A percentile compares a stretch with the other conserved stretches of the same genome.
phyloP scores from a whole-genome alignment of 2,113 vertebrate genomes.

The Phalacrocorax aristotelis region DNA sequence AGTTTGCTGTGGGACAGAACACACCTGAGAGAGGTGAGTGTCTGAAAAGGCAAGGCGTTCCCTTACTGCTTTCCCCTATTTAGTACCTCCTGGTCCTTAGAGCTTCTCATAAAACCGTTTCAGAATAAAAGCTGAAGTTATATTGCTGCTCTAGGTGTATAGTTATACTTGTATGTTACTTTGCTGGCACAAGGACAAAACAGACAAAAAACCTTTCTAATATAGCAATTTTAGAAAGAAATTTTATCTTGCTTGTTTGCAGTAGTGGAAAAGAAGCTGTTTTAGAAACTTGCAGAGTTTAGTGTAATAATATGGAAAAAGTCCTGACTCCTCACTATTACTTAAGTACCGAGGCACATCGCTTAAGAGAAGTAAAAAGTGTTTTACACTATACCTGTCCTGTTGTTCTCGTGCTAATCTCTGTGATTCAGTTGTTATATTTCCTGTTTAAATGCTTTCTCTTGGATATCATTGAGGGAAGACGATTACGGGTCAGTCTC shows the following conservation, averaged over 20 bases:
- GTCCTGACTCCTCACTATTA: background rate
- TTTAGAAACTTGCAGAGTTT: background rate
- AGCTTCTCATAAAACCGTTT: background rate
- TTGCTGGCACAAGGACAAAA: background rate
- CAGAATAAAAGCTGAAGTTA: background rate
- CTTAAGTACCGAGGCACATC: rapidly evolving
- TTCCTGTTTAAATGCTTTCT: background rate
- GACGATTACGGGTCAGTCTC: rapidly evolving
- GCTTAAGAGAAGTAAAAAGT: background rate
- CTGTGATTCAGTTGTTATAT: rapidly evolving
- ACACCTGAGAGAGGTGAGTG: conserved; percentile 69
- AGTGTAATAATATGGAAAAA: rapidly evolving
- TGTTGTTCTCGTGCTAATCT: background rate
- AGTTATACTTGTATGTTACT: background rate
- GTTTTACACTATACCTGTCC: rapidly evolving
- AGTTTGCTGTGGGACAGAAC: conserved; percentile 31
- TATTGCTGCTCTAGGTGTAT: background rate
- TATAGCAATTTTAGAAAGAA: rapidly evolving
- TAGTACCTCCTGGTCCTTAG: background rate
- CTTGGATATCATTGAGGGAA: background rate
- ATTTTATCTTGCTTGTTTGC: background rate
- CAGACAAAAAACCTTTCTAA: background rate
- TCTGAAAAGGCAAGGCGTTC: background rate
- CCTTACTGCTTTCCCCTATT: rapidly evolving
- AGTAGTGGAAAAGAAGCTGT: background rate